Evolutionary conservation across 2,888 invertebrate genomes (phyloP), one percentile per base, ranked within the genome.

Genomic region (Sphaeridia pumilis): DNA sequence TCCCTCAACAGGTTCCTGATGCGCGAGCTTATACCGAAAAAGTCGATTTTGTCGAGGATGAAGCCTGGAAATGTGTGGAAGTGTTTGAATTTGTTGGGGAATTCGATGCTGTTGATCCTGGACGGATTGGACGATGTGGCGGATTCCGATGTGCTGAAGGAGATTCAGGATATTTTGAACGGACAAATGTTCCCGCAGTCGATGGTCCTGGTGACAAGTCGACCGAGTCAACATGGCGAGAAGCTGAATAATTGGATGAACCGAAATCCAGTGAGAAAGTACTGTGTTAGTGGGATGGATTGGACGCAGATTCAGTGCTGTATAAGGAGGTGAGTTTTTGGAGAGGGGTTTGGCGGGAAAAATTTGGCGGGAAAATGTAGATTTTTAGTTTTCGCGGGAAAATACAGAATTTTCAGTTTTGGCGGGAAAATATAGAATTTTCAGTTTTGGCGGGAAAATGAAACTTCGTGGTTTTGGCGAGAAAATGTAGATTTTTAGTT

Each of bases 101-200:
- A 64, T 27, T 63, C 65, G 45, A 63, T 76, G 22, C 69, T 76
- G 12, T 73, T 77, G 59, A 70, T 77, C 22, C 67, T 77, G 34
- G 76, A 76, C 63, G 76, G 76, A 1, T 74, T 75, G 65, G 76
- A 76, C 63, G 73, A 74, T 58, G 72, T 72, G 21, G 66, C 69
- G 22, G 60, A 60, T 49, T 56, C 55, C 27, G 60, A 59, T 38
- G 43, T 59, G n/a, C 70, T 70, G n/a, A 59, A 61, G 31, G 76
- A 76, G 61, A 73, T 75, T 1, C 68, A 71, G 36, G 75, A 76
- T 54, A 68, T 77, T 2, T 66, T 76, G 4, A 75, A 76, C 61
- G 76, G 76, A 4, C 71, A 73, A 50, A 67, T 76, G 26, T 75
- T 76, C 60, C 75, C 76, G 0, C 75, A 75, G 55, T 73, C 74